Conservation (phyloP, 2,888 invertebrate genomes). For the Melieria picta region DNA sequence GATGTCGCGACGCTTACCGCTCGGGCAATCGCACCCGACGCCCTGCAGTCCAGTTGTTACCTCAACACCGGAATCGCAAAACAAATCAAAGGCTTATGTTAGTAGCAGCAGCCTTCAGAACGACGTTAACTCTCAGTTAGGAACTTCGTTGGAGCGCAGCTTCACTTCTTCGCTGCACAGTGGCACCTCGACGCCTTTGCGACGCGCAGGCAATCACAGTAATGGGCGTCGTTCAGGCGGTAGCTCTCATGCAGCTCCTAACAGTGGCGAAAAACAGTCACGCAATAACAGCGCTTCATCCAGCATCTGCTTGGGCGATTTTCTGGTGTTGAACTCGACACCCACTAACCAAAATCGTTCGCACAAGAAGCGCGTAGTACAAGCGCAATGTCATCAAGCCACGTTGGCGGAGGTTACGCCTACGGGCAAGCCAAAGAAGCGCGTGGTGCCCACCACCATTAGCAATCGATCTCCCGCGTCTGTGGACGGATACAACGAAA, state of each 20-base stretch:
- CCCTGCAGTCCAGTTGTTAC: slow-evolving; percentile 11
- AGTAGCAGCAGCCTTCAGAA: neutral
- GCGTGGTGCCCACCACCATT: slow-evolving; percentile 62
- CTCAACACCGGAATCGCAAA: slow-evolving; percentile 13
- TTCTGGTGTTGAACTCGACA: slow-evolving; percentile 48
- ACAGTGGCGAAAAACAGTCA: slow-evolving; percentile 36
- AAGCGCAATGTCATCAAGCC: neutral
- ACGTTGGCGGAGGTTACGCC: slow-evolving; percentile 10
- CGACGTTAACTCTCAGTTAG: neutral
- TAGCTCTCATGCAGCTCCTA: slow-evolving; percentile 37
- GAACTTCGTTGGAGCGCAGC: slow-evolving; percentile 20
- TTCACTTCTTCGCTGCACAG: slow-evolving; percentile 29
- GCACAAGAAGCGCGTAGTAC: slow-evolving; percentile 48
- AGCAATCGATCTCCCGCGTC: slow-evolving; percentile 45
- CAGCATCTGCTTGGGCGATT: slow-evolving; percentile 61
- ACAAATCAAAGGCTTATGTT: neutral
- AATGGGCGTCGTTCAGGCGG: slow-evolving; percentile 37
- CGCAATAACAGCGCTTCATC: slow-evolving; percentile 40
- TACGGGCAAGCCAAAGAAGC: slow-evolving; percentile 54
- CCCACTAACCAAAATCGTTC: slow-evolving; percentile 39
- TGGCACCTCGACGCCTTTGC: slow-evolving; percentile 46
- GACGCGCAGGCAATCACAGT: slow-evolving; percentile 37
- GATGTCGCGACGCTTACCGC: slow-evolving; percentile 23
- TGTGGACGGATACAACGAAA: neutral
- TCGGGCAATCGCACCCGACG: neutral